Evolutionary conservation across 1,140 invertebrate species (phyloP), one percentile per base, ranked within the genome.

Genomic region (Apis cerana): DNA sequence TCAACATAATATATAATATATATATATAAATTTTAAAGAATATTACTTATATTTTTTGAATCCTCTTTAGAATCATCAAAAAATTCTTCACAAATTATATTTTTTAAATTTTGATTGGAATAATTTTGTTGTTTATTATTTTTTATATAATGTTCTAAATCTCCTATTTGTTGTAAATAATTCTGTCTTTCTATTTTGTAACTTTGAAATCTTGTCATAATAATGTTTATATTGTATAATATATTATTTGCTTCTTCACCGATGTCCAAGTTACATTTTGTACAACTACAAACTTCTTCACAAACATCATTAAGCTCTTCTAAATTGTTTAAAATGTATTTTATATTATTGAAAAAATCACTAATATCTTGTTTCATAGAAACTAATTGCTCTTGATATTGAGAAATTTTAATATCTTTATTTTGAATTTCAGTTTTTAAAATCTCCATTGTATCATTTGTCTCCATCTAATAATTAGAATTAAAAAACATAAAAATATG

Each of bases 301-400:
- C 71, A 80, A 17, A 62, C 84, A 13, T 54, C 74, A 58, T 87
- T 78, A 52, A 78, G 64, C 64, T 87, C 83, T 59, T 84, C 77
- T 7, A 88, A 76, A 71, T 84, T 84, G 62, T 83, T 90, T 33
- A 89, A 74, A 80, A 83, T 80, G 61, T 50, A 81, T 64, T 90
- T 89, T 10, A 90, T 72, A 79, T 77, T 90, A 23, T 79, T 77
- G 56, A 83, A 79, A 4, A 90, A 82, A 67, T 85, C 83, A 67
- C 70, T 71, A 50, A 90, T 67, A 71, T 90, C 85, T 56, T 58
- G 70, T 72, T 89, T 84, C 65, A 87, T 78, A 21, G 79, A 83
- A 27, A 48, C 21, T 61, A 89, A 76, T 48, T 90, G 79, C 11
- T 76, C 70, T 50, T 91, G 80, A 58, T 83, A 85, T 67, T 88